A percentile compares a stretch with the other conserved stretches of the same genome.
phyloP scores from a whole-genome alignment of 64 coral and sea anemone species.

The Trachythela sp. region DNA sequence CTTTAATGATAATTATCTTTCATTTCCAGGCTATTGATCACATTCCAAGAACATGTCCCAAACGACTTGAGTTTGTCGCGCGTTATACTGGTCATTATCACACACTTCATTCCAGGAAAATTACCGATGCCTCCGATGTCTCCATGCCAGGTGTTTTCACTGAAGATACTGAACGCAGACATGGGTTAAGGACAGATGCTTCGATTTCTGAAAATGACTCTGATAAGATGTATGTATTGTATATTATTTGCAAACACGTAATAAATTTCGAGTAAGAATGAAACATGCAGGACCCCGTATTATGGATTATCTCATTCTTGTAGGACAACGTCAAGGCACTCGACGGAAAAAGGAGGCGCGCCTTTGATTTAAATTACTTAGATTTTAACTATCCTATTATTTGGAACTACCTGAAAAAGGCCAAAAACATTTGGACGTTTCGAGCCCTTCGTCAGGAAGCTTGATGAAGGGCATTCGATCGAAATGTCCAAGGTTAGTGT shows the following conservation, averaged over 20 bases:
- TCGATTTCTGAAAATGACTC: neutral
- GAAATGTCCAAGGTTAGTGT: too few relatives aligned
- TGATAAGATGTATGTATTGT: neutral
- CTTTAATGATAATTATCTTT: neutral
- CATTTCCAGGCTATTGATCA: neutral
- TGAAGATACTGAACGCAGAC: neutral
- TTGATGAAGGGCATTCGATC: too few relatives aligned
- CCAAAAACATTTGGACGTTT: too few relatives aligned
- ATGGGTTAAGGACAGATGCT: neutral
- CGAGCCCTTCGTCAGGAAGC: too few relatives aligned
- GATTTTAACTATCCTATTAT: too few relatives aligned
- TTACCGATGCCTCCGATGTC: neutral
- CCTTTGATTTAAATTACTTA: too few relatives aligned
- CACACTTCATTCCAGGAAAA: neutral
- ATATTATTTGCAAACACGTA: neutral
- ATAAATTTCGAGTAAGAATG: too few relatives aligned
- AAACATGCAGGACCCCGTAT: too few relatives aligned
- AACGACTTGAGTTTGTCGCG: neutral
- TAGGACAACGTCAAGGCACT: too few relatives aligned
- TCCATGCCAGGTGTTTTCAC: neutral
- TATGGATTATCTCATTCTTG: too few relatives aligned
- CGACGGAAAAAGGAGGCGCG: too few relatives aligned
- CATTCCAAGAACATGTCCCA: neutral
- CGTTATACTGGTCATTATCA: neutral
- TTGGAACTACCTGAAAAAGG: too few relatives aligned